phyloP scores from a whole-genome alignment of 2,113 vertebrate genomes.

The Gallinago paraguaiae region DNA sequence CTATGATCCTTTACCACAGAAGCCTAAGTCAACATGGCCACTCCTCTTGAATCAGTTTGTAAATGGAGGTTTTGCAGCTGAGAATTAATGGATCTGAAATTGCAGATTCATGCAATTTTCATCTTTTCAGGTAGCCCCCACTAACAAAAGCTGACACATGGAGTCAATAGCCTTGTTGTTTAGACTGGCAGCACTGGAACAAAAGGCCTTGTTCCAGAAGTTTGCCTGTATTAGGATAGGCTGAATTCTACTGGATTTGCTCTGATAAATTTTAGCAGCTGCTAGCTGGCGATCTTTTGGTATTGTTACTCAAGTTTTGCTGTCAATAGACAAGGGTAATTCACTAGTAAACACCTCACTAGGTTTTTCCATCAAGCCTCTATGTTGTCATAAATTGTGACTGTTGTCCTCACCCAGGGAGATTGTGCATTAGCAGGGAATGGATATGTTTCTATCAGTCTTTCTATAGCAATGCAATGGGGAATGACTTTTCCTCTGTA shows the following conservation, averaged over 20 bases:
- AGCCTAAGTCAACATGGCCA: not conserved
- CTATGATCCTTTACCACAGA: not conserved
- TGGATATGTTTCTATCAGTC: not conserved
- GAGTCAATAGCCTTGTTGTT: slow-evolving; percentile 56
- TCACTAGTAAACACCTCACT: not conserved
- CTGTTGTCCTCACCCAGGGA: not conserved
- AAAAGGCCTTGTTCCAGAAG: slow-evolving; percentile 59
- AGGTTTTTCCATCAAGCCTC: not conserved
- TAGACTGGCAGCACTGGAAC: slow-evolving; percentile 31
- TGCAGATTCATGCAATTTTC: slow-evolving; percentile 37
- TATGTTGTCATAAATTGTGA: not conserved
- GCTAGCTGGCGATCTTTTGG: not conserved
- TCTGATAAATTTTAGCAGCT: slow-evolving; percentile 19
- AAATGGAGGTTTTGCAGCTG: slow-evolving; percentile 9
- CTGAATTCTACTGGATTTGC: slow-evolving; percentile 35
- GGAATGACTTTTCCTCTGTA: not conserved
- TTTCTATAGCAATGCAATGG: not conserved
- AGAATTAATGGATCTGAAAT: slow-evolving; percentile 22
- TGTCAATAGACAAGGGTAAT: not conserved
- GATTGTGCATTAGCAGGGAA: not conserved
- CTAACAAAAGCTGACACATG: slow-evolving; percentile 41
- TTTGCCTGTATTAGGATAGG: slow-evolving; percentile 33
- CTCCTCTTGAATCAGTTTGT: not conserved
- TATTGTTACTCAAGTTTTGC: not conserved
- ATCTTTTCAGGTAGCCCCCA: slow-evolving; percentile 51